A percentile compares a stretch with the other conserved stretches of the same genome.
These are phyloP conservation scores for Galendromus occidentalis DNA, from an alignment of 1,140 invertebrate genomes.

Conservation along the genomic window DNA sequence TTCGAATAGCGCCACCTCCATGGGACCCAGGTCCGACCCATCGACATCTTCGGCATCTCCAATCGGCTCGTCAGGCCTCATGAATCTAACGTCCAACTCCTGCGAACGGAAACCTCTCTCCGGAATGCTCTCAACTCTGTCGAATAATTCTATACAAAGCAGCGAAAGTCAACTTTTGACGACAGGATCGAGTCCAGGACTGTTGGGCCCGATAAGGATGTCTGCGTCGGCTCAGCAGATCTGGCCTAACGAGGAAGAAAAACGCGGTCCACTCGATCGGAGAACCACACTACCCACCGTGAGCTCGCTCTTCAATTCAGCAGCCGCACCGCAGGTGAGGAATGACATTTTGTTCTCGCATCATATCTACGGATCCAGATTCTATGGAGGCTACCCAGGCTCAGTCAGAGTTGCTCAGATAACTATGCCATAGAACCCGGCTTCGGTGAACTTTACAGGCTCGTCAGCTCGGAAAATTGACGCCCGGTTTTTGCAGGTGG, in stretches of 20 bases:
- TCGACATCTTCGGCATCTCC: neutral
- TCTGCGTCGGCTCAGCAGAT: constrained; percentile 8
- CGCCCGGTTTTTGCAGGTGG: neutral
- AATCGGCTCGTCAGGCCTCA: neutral
- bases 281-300: neutral
- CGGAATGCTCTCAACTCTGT: neutral
- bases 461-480: neutral
- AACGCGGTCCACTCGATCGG: neutral
- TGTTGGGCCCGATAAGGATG: neutral
- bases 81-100: neutral
- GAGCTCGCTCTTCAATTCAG: neutral
- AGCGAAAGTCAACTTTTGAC: neutral
- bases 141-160: neutral
- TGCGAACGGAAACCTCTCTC: neutral
- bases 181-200: neutral
- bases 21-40: neutral
- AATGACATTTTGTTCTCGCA: too few relatives aligned
- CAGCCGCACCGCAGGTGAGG: neutral
- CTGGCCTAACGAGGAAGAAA: neutral
- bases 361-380: too few relatives aligned
- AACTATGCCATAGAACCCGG: neutral
- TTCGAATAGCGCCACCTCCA: neutral
- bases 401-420: neutral
- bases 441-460: neutral
- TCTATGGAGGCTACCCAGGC: neutral